Percentiles rank a stretch among this genome's conserved stretches.
Conservation (phyloP, 2,797 vertebrate species). For the Enteromius viviparus region DNA sequence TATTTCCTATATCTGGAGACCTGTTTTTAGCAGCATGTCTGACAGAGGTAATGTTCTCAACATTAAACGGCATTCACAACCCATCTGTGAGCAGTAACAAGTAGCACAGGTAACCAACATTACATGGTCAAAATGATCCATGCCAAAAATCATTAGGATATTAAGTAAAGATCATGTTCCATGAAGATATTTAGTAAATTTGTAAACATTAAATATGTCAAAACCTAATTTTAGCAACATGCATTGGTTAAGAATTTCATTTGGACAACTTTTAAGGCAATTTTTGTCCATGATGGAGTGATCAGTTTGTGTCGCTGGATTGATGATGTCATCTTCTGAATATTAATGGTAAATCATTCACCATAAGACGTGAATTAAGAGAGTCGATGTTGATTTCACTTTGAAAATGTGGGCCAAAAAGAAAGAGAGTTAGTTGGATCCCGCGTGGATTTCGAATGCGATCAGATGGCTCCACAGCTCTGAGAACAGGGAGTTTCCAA, state of each 20-base stretch:
- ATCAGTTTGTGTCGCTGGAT: neutral
- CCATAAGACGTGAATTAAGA: neutral
- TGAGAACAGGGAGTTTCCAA: neutral
- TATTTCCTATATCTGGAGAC: neutral
- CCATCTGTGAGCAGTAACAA: too few relatives aligned
- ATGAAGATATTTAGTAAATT: too few relatives aligned
- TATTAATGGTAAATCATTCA: neutral
- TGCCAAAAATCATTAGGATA: too few relatives aligned
- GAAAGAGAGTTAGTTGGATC: neutral
- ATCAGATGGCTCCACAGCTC: neutral
- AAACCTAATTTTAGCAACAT: too few relatives aligned
- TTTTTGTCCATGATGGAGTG: neutral
- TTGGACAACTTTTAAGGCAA: too few relatives aligned
- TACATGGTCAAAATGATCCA: too few relatives aligned
- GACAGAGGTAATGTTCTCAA: neutral
- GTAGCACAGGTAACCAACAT: too few relatives aligned
- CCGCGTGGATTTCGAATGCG: neutral
- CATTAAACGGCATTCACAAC: neutral
- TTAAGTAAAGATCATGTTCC: too few relatives aligned
- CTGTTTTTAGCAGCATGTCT: constrained; percentile 18
- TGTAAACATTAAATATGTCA: too few relatives aligned
- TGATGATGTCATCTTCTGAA: neutral
- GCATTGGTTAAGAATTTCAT: too few relatives aligned
- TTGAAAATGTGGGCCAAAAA: neutral
- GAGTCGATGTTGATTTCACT: neutral